A percentile compares a stretch with the other conserved stretches of the same genome.
phyloP scores from a whole-genome alignment of 2,888 invertebrate genomes.

The Trichacis sp. region DNA sequence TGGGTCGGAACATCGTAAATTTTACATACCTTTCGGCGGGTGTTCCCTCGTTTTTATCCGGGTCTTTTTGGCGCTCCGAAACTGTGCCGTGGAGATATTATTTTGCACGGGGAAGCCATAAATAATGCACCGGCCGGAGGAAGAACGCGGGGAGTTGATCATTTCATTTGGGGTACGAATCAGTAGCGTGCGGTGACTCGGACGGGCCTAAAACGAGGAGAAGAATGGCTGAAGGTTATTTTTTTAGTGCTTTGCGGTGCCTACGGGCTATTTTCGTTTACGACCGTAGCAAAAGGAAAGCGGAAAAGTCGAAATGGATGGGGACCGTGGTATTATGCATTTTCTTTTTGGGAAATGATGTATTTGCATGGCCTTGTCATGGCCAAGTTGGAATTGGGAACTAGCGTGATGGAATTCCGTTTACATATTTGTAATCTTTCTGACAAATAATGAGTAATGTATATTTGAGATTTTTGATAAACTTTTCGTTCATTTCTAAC shows the following conservation, averaged over 20 bases:
- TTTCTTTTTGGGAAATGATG: conserved; percentile 39
- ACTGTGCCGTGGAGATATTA: neutral
- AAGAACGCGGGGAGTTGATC: neutral
- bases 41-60: no score
- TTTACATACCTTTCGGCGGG: neutral
- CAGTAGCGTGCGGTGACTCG: neutral
- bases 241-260: conserved; percentile 4
- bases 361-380: conserved; percentile 53
- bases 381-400: no score
- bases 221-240: neutral
- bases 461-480: no score
- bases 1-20: neutral
- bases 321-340: conserved; percentile 52
- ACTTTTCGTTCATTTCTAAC: no score
- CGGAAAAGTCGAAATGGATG: conserved; percentile 45
- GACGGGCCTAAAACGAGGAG: neutral
- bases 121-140: neutral
- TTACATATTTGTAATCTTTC: no score
- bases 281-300: conserved; percentile 19
- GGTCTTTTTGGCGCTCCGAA: neutral
- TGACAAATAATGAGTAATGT: no score
- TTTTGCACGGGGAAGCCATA: neutral
- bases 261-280: conserved; percentile 17
- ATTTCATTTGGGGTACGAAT: neutral
- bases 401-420: no score